Conservation (phyloP, 2,888 invertebrate species). For the Tachystola acroxantha region DNA sequence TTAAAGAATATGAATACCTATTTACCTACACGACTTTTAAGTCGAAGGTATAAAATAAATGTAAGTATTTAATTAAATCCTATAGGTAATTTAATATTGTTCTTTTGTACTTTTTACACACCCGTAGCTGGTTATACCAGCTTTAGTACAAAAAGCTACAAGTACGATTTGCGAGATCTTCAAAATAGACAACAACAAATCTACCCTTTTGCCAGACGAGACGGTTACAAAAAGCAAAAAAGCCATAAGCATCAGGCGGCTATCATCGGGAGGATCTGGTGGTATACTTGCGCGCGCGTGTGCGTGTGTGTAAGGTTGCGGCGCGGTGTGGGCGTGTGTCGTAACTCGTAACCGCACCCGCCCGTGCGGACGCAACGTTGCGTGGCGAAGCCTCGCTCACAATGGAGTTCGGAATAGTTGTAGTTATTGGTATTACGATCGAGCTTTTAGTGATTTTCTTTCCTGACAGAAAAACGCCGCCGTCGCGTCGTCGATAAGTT, state of each 20-base stretch:
- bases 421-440: no score
- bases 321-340: constrained; percentile 56
- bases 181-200: neutral
- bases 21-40: no score
- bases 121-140: no score
- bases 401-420: no score
- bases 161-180: neutral
- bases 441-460: no score
- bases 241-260: constrained; percentile 21
- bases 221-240: neutral
- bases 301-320: constrained; percentile 26
- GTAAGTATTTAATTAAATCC: no score
- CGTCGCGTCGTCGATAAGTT: no score
- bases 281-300: constrained; percentile 45
- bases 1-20: no score
- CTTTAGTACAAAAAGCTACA: neutral
- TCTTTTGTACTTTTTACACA: no score
- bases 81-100: no score
- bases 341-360: constrained; percentile 43
- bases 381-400: constrained; percentile 47
- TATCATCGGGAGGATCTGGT: constrained; percentile 39
- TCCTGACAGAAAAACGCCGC: no score
- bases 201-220: neutral
- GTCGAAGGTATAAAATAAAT: no score
- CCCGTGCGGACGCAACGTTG: constrained; percentile 52